These are phyloP conservation scores for Eristalinus sepulchralis DNA, from an alignment of 2,888 invertebrate genomes.

Conservation along the genomic window DNA sequence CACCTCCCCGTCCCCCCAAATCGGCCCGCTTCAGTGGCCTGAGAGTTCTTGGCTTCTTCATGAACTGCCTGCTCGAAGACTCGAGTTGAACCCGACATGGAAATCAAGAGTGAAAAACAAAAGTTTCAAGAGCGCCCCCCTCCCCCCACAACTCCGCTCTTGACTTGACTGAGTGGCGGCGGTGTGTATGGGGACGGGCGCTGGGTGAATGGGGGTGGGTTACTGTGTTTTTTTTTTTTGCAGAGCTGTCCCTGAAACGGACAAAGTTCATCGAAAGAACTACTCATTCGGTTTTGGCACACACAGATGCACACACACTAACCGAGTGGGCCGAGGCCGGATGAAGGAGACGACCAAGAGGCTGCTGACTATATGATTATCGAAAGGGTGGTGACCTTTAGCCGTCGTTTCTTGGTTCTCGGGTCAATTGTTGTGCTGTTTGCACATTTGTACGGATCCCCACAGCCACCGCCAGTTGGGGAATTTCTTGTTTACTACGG, in stretches of 20 bases:
- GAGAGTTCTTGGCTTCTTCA: conserved; percentile 64
- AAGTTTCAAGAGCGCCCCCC: conserved; percentile 51
- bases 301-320: conserved; percentile 17
- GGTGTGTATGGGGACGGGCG: neutral
- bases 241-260: conserved; percentile 57
- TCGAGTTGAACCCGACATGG: conserved; percentile 49
- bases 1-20: neutral
- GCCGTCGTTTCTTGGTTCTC: conserved; percentile 50
- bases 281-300: conserved; percentile 61
- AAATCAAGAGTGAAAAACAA: conserved; percentile 68
- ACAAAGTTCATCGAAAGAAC: conserved; percentile 67
- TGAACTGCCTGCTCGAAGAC: conserved; percentile 46
- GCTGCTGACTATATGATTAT: conserved; percentile 68
- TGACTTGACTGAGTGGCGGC: neutral
- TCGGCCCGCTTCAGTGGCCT: conserved; percentile 24
- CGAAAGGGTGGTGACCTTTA: conserved; percentile 70
- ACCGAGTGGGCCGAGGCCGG: conserved; percentile 1
- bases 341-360: conserved; percentile 1
- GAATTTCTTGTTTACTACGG: conserved; percentile 65
- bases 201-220: neutral
- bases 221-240: neutral
- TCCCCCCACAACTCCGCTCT: neutral
- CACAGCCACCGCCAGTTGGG: neutral
- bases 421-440: conserved; percentile 67
- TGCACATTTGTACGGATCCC: conserved; percentile 46